Evolutionary conservation across 2,888 invertebrate genomes (phyloP).

Genomic region (Ennomos fuscantarius): DNA sequence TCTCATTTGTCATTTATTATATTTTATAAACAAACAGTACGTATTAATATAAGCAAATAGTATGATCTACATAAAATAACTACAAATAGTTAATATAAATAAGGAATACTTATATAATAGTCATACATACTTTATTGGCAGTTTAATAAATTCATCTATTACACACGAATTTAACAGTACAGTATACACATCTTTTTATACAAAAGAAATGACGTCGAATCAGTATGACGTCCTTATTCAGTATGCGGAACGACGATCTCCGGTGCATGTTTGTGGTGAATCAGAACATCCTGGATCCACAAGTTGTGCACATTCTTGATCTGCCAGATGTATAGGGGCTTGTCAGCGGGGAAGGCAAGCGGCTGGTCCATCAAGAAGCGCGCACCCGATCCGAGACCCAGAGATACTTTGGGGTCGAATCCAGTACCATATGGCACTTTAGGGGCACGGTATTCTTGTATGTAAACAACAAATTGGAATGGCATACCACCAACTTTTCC

Average conservation of each 20-base stretch:
- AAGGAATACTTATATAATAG: too few relatives aligned
- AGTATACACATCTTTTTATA: background rate
- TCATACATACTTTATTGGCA: too few relatives aligned
- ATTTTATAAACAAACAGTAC: too few relatives aligned
- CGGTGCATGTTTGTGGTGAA: conserved; percentile 80
- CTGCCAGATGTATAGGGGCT: conserved; percentile 73
- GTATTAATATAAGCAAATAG: too few relatives aligned
- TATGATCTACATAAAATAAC: too few relatives aligned
- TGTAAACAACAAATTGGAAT: conserved; percentile 86
- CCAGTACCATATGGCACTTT: conserved; percentile 64
- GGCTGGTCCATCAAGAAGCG: conserved; percentile 77
- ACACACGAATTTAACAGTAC: too few relatives aligned
- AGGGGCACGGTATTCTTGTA: conserved; percentile 80
- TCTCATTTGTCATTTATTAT: too few relatives aligned
- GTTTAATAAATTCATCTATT: too few relatives aligned
- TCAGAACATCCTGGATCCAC: conserved; percentile 76
- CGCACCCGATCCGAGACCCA: conserved; percentile 76
- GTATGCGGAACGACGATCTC: conserved; percentile 59
- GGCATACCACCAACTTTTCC: conserved; percentile 84
- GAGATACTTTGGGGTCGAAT: conserved; percentile 78
- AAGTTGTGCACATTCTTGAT: conserved; percentile 72
- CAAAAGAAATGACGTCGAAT: background rate
- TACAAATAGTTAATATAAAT: too few relatives aligned
- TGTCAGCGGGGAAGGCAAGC: conserved; percentile 84
- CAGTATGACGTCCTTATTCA: conserved; percentile 37